Base-by-base conservation (phyloP, 2,113 vertebrate genomes). In the Opisthocomus hoazin region DNA sequence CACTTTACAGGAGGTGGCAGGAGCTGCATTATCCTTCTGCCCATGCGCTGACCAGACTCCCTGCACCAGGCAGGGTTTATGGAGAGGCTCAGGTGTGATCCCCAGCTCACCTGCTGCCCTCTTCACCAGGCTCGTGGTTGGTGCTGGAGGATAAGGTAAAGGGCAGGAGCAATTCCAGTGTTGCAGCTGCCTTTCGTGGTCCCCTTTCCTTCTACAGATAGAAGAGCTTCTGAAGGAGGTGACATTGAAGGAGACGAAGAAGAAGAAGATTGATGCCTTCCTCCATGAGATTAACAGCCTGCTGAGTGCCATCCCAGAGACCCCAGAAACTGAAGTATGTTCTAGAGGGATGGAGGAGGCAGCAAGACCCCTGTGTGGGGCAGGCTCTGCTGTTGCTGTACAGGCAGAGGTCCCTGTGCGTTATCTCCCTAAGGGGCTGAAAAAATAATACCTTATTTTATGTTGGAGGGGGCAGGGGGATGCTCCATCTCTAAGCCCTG, bases 161-260 rank as follows among this genome's bases (percentile, higher is more conserved):
- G 10, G 9, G 17, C 24, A 18, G 39, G 15, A 48, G 11, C 15
- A 56, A 1, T 76, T 87, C 15, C 13, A 48, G 7, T 43, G 7
- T 64, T 58, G 5, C 15, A 70, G 10, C 46, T 80, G 27, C 6
- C 21, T 63, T 64, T 94, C 11, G 9, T 17, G 12, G 15, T 83
- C 19, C 9, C 10, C 5, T 81, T 93, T 87, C 2, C 27, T 19
- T 19, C 41, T 89, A 30, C 97, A 99, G 99, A 98, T 99, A 2
- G 98, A 99, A 68, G 99, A 99, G 91, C 98, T 99, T 79, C 96
- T 99, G 63, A 99, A 99, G 94, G 99, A 99, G 96, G 98, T 99
- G 57, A 97, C 89, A 8, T 71, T 99, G 90, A 99, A 99, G 92
- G 99, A 99, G 66, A 98, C 98, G 0, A 99, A 98, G 96, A 99